Evolutionary conservation across 2,113 vertebrate genomes (phyloP).

Genomic region (Phaethornis superciliosus): DNA sequence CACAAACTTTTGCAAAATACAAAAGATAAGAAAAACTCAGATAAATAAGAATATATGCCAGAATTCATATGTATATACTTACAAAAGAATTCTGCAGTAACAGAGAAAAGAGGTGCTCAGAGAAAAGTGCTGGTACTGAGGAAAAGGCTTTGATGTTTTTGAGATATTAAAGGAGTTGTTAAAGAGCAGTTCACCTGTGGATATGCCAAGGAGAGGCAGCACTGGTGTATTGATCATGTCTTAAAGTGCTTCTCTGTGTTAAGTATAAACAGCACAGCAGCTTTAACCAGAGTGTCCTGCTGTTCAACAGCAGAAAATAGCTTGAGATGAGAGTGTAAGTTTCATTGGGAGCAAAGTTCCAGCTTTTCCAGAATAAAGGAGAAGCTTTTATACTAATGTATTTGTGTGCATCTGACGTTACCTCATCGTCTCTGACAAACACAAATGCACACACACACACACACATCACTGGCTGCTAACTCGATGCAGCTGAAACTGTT

Average conservation of each 20-base stretch:
- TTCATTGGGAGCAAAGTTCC: neutral
- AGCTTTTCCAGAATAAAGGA: neutral
- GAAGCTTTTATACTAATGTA: neutral
- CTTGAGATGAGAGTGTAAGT: neutral
- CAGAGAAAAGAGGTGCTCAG: neutral
- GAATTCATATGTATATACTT: neutral
- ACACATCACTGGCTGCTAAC: neutral
- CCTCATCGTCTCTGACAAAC: neutral
- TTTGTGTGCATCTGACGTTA: neutral
- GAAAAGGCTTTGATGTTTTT: constrained; percentile 16
- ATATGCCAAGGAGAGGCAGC: constrained; percentile 3
- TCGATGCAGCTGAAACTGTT: neutral
- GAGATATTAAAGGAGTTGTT: constrained; percentile 30
- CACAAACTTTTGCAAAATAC: neutral
- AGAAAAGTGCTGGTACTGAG: neutral
- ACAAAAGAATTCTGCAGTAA: neutral
- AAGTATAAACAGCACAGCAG: constrained; percentile 41
- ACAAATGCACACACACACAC: neutral
- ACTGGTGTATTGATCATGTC: neutral
- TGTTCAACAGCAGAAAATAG: constrained; percentile 14
- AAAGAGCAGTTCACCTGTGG: constrained; percentile 37
- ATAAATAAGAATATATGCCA: neutral
- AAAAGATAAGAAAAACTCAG: neutral
- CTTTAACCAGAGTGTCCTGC: neutral
- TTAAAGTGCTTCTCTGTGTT: neutral